Evolutionary conservation across 2,888 invertebrate species (phyloP).

Genomic region (Pelosia muscerda): DNA sequence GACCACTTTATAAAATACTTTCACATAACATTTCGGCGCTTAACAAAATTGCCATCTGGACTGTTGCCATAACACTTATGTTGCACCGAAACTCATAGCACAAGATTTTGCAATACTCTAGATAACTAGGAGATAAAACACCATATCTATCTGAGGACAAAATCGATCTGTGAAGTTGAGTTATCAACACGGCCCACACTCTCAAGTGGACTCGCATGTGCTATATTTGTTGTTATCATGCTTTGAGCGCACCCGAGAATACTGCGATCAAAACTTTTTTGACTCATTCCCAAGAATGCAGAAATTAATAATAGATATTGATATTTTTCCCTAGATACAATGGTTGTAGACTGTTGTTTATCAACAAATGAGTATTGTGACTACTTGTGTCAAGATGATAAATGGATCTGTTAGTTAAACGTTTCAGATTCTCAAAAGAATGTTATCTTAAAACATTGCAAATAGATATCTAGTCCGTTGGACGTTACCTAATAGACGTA

Average conservation of each 20-base stretch:
- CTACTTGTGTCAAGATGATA: neutral
- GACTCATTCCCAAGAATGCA: constrained; percentile 36
- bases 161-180: constrained; percentile 61
- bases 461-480: neutral
- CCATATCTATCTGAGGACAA: constrained; percentile 60
- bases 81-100: constrained; percentile 44
- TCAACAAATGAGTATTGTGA: constrained; percentile 24
- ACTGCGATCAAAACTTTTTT: constrained; percentile 22
- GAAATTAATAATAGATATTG: constrained; percentile 38
- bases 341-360: constrained; percentile 38
- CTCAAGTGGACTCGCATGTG: constrained; percentile 54
- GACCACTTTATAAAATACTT: constrained; percentile 22
- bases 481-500: neutral
- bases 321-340: constrained; percentile 34
- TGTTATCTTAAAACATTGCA: neutral
- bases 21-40: constrained; percentile 33
- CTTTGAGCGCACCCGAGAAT: constrained; percentile 13
- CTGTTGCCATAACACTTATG: constrained; percentile 47
- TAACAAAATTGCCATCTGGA: constrained; percentile 15
- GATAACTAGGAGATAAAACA: constrained; percentile 71
- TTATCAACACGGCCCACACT: constrained; percentile 57
- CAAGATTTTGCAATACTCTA: constrained; percentile 63
- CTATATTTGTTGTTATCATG: constrained; percentile 45
- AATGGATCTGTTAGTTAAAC: neutral
- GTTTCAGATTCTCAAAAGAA: neutral